Percentiles rank a stretch among this genome's conserved stretches.
phyloP scores from a whole-genome alignment of 2,797 vertebrate species.

The Enteromius treurensis region DNA sequence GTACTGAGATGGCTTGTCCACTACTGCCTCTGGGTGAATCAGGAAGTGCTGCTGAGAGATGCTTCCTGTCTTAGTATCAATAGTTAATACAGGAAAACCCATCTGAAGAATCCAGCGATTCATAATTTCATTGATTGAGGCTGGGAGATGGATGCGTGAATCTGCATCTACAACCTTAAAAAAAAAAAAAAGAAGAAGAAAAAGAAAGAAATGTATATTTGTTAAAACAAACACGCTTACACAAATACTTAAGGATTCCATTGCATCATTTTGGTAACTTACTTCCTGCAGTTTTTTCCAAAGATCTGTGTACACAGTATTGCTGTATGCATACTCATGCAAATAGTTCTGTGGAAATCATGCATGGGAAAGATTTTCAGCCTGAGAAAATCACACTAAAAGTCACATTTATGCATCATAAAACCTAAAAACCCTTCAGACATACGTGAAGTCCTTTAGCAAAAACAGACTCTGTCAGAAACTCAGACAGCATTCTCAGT shows the following conservation, averaged over 20 bases:
- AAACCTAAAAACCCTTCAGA: background rate
- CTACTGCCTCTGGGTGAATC: slow-evolving; percentile 74
- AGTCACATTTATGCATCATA: background rate
- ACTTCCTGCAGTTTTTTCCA: slow-evolving; percentile 86
- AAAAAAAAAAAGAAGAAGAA: no score
- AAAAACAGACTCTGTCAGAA: slow-evolving; percentile 84
- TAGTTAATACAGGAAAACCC: slow-evolving; percentile 89
- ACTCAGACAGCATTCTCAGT: slow-evolving; percentile 88
- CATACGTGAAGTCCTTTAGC: slow-evolving; percentile 69
- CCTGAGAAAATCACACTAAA: background rate
- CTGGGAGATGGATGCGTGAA: slow-evolving; percentile 57
- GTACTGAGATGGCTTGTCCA: slow-evolving; percentile 81
- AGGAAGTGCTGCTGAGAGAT: slow-evolving; percentile 88
- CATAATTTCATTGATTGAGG: slow-evolving; percentile 81
- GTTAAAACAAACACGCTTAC: background rate
- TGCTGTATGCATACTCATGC: slow-evolving; percentile 77
- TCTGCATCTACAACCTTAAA: slow-evolving; percentile 67
- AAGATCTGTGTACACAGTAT: slow-evolving; percentile 83
- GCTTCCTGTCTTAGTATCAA: slow-evolving; percentile 77
- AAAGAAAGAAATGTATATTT: background rate
- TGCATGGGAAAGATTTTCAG: background rate
- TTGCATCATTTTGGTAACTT: slow-evolving; percentile 24
- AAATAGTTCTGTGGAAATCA: slow-evolving; percentile 84
- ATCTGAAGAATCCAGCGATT: slow-evolving; percentile 92
- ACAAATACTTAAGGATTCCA: background rate